Evolutionary conservation across 2,797 vertebrate species (phyloP), one percentile per base, ranked within the genome.

Genomic region (Chelidonichthys spinosus): DNA sequence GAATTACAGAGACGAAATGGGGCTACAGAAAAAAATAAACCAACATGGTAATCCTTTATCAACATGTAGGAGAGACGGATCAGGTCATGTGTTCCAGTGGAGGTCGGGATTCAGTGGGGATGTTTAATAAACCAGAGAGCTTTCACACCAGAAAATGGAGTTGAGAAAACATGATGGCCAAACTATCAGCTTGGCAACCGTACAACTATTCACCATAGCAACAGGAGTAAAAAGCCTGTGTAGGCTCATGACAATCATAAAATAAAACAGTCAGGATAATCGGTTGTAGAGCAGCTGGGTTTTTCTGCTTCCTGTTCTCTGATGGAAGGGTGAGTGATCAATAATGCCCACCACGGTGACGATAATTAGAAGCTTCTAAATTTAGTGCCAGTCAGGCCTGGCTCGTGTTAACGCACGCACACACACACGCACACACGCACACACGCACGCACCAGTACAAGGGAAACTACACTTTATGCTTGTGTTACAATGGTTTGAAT

Each of bases 151-250:
- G 40, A 75, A 40, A 52, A 63, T 11, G 25, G 75, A 75, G 63
- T 68, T 77, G 32, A 69, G 76, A 52, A 81, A 74, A 53, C 54
- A 76, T 84, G 82, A 80, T 46, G 3, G 85, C 85, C 55, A 76
- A 58, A 60, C 65, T 37, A 77, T 72, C 58, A 74, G 72, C 88
- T 58, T 81, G 68, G 77, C 81, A 83, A 73, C 76, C 64, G 69
- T 79, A 72, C 83, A 85, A 64, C 72, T 44, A 37, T 46, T 90
- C 85, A 76, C 88, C 89, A 87, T 89, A 75, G 89, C 84, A 91
- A 92, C 89, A 59, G 79, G 53, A 62, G 55, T 58, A 53, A 72
- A 78, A 74, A 69, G 18, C 44, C 70, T 44, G 40, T 39, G 55
- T 25, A 53, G 63, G 56, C 46, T 58, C 66, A 64, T 60, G 49